A percentile compares a stretch with the other conserved stretches of the same genome.
Evolutionary conservation across 2,888 invertebrate genomes (phyloP).

Genomic region (Sinotaia quadrata): DNA sequence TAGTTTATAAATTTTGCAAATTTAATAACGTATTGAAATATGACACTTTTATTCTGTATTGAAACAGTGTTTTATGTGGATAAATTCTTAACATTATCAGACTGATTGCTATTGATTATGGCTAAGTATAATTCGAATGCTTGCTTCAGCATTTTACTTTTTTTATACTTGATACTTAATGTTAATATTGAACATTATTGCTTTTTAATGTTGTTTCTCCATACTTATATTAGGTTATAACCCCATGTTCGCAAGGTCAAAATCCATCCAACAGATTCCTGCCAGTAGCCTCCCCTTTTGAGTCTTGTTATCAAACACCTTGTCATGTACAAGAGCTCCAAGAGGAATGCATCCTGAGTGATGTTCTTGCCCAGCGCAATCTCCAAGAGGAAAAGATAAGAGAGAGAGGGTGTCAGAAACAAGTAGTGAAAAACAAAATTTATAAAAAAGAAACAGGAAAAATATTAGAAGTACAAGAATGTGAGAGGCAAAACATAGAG

Average conservation of each 20-base stretch:
- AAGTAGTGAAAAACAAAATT: background rate
- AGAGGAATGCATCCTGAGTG: conserved; percentile 29
- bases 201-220: too few relatives aligned
- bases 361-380: conserved; percentile 34
- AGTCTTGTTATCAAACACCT: conserved; percentile 13
- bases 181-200: too few relatives aligned
- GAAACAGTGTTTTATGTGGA: too few relatives aligned
- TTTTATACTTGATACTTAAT: too few relatives aligned
- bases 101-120: too few relatives aligned
- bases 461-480: background rate
- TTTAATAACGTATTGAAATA: too few relatives aligned
- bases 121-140: too few relatives aligned
- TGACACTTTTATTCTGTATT: too few relatives aligned
- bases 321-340: conserved; percentile 26
- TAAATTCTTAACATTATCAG: too few relatives aligned
- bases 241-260: background rate
- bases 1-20: too few relatives aligned
- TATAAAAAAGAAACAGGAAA: background rate
- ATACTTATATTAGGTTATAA: background rate
- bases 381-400: conserved; percentile 9
- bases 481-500: background rate
- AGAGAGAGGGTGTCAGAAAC: background rate
- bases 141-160: too few relatives aligned
- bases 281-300: conserved; percentile 2
- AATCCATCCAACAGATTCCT: background rate